phyloP scores from a whole-genome alignment of 2,888 invertebrate species.

The Protonemura montana region DNA sequence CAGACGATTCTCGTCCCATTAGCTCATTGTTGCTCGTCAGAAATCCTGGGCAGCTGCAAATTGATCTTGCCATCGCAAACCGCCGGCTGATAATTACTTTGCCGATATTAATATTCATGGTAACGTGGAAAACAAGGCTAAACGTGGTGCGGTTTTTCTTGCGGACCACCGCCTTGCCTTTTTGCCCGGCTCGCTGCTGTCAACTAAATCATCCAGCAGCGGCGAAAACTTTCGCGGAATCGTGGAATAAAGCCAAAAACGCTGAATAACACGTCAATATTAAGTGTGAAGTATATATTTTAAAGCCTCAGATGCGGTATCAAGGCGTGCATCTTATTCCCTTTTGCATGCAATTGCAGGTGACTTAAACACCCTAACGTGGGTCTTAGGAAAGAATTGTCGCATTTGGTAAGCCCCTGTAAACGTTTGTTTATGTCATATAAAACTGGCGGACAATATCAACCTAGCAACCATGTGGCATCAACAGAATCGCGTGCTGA shows the following conservation, averaged over 20 bases:
- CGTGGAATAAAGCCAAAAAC: not conserved
- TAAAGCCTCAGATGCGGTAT: not conserved
- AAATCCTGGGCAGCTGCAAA: not conserved
- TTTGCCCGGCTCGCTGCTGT: not conserved
- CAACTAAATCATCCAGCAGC: not conserved
- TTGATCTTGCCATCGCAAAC: not conserved
- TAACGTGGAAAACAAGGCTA: not conserved
- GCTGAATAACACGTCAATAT: slow-evolving; percentile 7
- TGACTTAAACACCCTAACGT: no score
- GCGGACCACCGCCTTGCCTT: not conserved
- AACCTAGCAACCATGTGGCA: no score
- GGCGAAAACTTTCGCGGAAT: not conserved
- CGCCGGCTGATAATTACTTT: not conserved
- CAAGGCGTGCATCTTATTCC: no score
- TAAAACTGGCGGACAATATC: no score
- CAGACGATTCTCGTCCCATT: not conserved
- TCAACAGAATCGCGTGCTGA: no score
- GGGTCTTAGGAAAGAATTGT: no score
- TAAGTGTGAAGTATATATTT: not conserved
- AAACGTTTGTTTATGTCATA: no score
- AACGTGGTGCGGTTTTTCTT: not conserved
- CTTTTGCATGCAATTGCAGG: no score
- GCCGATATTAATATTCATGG: not conserved
- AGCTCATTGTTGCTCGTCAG: not conserved
- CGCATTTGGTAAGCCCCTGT: no score